Evolutionary conservation across 2,113 vertebrate species (phyloP), one percentile per base, ranked within the genome.

Genomic region (Spilogale gracilis): DNA sequence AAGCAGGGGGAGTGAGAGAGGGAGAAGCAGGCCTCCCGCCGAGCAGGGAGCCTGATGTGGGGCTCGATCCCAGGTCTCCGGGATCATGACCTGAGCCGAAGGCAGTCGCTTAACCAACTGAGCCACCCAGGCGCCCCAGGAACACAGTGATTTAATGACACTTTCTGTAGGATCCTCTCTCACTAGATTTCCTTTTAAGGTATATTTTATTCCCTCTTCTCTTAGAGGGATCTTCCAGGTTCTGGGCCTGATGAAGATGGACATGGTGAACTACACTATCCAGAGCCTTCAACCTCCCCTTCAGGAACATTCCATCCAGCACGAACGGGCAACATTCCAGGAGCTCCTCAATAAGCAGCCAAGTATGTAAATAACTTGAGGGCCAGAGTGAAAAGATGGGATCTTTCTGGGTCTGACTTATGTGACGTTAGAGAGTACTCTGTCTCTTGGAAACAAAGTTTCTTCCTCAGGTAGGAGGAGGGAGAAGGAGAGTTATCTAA

Each of bases 261-360:
- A 99, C 98, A 98, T 99, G 99, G 97, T 98, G 6, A 99, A 99
- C 98, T 99, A 99, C 88, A 99, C 98, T 30, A 97, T 99, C 90
- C 98, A 98, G 97, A 99, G 96, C 93, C 97, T 99, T 85, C 97
- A 98, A 50, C 98, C 99, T 61, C 98, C 98, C 60, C 98, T 99
- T 27, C 98, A 98, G 97, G 98, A 99, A 48, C 98, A 98, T 60
- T 97, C 97, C 0, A 78, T 98, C 86, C 99, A 98, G 63, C 98
- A 98, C 0, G 98, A 99, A 92, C 92, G 94, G 54, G 95, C 98
- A 16, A 98, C 99, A 76, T 99, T 99, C 98, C 99, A 99, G 98
- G 98, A 99, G 43, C 98, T 98, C n/a, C 97, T 99, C 96, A 97
- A 98, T 81, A 97, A 98, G 83, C 96, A 99, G 97, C 98, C 99